Conservation (phyloP, 1,140 invertebrate genomes). For the Drosophila pandora region DNA sequence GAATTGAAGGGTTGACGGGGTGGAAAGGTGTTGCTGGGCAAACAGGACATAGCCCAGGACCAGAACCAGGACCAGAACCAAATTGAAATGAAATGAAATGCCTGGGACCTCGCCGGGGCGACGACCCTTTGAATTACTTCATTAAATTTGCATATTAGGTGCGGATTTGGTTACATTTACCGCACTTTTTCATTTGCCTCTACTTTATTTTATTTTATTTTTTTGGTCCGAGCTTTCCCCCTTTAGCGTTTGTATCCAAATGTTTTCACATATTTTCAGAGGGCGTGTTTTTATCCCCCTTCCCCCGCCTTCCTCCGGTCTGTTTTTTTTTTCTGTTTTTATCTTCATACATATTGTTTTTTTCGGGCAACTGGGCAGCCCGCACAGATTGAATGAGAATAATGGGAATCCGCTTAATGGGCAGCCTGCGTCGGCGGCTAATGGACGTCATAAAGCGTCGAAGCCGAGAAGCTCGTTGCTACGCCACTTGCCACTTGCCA, state of each 20-base stretch:
- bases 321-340: conserved; percentile 5
- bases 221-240: background rate
- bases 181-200: conserved; percentile 55
- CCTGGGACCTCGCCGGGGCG: conserved; percentile 21
- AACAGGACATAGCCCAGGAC: conserved; percentile 23
- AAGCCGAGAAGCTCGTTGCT: conserved; percentile 23
- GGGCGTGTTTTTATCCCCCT: conserved; percentile 5
- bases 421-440: conserved; percentile 35
- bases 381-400: conserved; percentile 52
- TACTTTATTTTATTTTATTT: conserved; percentile 14
- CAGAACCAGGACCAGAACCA: conserved; percentile 15
- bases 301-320: background rate
- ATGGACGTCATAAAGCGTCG: conserved; percentile 49
- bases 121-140: conserved; percentile 78
- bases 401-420: conserved; percentile 55
- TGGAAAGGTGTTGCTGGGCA: conserved; percentile 54
- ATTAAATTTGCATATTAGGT: conserved; percentile 82
- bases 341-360: background rate
- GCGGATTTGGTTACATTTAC: conserved; percentile 72
- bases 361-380: background rate
- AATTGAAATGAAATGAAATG: conserved; percentile 71
- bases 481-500: conserved; percentile 7
- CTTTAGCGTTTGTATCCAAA: background rate
- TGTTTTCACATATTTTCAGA: background rate
- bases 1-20: background rate